Evolutionary conservation across 2,797 vertebrate species (phyloP).

Genomic region (Gorsachius magnificus): DNA sequence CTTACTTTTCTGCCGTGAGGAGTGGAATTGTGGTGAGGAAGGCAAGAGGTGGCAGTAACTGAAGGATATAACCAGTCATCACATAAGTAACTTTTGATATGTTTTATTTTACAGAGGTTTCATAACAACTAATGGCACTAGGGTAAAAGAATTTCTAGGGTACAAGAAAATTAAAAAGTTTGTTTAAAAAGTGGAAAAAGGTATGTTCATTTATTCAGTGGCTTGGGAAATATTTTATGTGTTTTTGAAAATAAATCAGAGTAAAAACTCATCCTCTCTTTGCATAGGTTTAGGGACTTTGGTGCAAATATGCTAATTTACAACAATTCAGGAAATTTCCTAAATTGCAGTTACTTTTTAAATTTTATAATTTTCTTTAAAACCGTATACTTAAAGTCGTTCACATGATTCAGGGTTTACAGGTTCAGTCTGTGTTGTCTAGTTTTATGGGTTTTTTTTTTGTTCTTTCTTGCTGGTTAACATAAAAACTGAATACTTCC

Average conservation of each 20-base stretch:
- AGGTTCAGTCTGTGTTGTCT: not conserved
- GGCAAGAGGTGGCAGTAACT: not conserved
- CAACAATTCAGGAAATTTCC: not conserved
- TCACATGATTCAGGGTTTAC: not conserved
- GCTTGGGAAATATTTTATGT: not conserved
- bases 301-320: not conserved
- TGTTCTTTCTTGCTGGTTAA: not conserved
- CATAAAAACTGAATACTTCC: not conserved
- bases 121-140: not conserved
- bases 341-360: not conserved
- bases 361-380: not conserved
- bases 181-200: not conserved
- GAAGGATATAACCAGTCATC: not conserved
- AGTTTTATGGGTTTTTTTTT: not conserved
- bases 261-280: not conserved
- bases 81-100: not conserved
- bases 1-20: not conserved
- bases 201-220: not conserved
- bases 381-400: not conserved
- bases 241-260: not conserved
- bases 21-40: not conserved
- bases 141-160: not conserved
- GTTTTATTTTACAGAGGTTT: not conserved
- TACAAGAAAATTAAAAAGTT: not conserved
- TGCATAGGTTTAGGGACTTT: not conserved